Conservation (phyloP, 2,797 vertebrate species). For the Paedocypris micromegethes region DNA sequence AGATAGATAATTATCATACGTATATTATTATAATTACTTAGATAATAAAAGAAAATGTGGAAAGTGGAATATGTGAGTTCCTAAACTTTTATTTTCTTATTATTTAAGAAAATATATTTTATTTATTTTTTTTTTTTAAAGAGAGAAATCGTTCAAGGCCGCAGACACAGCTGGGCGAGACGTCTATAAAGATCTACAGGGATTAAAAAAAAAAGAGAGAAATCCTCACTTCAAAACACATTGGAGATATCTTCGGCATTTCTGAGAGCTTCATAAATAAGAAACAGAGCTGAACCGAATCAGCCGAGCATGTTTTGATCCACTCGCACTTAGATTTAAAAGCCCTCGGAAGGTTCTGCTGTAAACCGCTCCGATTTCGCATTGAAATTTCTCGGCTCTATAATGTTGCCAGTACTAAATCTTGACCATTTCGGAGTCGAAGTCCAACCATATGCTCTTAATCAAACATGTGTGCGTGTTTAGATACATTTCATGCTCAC, state of each 20-base stretch:
- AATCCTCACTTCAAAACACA: background rate
- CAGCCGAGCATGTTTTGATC: constrained; percentile 36
- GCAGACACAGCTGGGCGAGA: too few relatives aligned
- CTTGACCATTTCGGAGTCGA: background rate
- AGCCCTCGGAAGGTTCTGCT: constrained; percentile 6
- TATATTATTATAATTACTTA: too few relatives aligned
- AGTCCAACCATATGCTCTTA: background rate
- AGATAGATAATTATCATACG: too few relatives aligned
- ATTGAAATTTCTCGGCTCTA: constrained; percentile 20
- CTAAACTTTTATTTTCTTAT: too few relatives aligned
- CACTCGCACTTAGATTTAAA: constrained; percentile 25
- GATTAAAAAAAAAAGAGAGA: background rate
- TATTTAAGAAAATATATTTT: too few relatives aligned
- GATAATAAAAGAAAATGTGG: too few relatives aligned
- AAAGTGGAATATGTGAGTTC: too few relatives aligned
- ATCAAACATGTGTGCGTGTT: background rate
- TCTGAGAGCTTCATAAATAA: constrained; percentile 26
- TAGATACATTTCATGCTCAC: constrained; percentile 3
- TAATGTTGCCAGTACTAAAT: constrained; percentile 18
- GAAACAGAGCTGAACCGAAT: constrained; percentile 16
- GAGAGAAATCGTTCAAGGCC: too few relatives aligned
- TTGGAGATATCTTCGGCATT: background rate
- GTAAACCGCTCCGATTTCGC: constrained; percentile 25
- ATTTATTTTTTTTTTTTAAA: too few relatives aligned
- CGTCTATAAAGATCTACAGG: too few relatives aligned